Evolutionary conservation across 92 coral and sea anemone genomes (phyloP).

Genomic region (Pocillopora grandis): DNA sequence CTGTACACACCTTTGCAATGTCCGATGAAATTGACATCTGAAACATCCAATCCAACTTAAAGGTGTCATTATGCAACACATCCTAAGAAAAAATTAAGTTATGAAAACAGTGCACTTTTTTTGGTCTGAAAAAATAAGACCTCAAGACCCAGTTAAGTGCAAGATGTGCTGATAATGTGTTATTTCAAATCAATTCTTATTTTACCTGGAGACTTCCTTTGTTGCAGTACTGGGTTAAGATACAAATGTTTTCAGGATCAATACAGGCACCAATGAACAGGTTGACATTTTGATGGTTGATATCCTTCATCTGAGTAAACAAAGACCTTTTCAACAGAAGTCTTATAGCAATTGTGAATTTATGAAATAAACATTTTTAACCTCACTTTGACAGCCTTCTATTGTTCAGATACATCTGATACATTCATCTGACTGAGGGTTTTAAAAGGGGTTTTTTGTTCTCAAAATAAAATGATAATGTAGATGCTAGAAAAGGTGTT

Average conservation of each 20-base stretch:
- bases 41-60: slow-evolving; percentile 90
- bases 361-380: too few species aligned
- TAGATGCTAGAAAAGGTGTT: neutral
- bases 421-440: too few species aligned
- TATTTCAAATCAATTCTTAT: neutral
- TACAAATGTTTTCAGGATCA: slow-evolving; percentile 74
- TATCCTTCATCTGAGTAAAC: slow-evolving; percentile 69
- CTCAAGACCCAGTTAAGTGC: neutral
- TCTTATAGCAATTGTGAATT: too few species aligned
- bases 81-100: slow-evolving; percentile 43
- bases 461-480: too few species aligned
- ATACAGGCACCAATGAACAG: slow-evolving; percentile 92
- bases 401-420: too few species aligned
- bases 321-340: neutral
- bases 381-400: too few species aligned
- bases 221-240: slow-evolving; percentile 78
- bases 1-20: slow-evolving; percentile 73
- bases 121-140: neutral
- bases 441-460: too few species aligned
- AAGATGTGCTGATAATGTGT: neutral
- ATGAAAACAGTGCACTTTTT: neutral
- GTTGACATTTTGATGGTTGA: slow-evolving; percentile 80
- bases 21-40: slow-evolving; percentile 81
- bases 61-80: slow-evolving; percentile 67
- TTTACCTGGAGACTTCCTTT: slow-evolving; percentile 94